phyloP scores from a whole-genome alignment of 2,113 vertebrate genomes.

The Lampris megalopsis region DNA sequence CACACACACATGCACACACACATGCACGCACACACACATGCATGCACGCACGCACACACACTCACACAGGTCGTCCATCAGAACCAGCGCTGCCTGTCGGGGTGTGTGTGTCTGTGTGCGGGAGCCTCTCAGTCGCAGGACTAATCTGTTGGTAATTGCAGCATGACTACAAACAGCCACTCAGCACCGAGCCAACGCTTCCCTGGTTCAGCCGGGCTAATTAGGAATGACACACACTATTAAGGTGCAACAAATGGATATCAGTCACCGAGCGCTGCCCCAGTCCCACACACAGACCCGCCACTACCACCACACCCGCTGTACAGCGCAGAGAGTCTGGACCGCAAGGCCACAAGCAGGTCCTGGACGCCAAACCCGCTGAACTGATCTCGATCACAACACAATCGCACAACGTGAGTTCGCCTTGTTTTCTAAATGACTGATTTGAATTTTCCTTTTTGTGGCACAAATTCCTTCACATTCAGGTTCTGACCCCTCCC shows the following conservation, averaged over 20 bases:
- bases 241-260: constrained; percentile 70
- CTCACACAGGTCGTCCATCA: constrained; percentile 10
- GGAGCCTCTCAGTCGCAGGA: constrained; percentile 69
- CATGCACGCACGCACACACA: constrained; percentile 3
- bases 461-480: too few species aligned
- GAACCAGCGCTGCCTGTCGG: too few species aligned
- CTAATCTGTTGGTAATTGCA: constrained; percentile 83
- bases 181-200: constrained; percentile 62
- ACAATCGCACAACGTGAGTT: too few species aligned
- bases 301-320: neutral
- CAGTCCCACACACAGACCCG: neutral
- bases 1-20: too few species aligned
- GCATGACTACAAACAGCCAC: constrained; percentile 72
- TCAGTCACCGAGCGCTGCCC: constrained; percentile 47
- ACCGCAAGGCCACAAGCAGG: too few species aligned
- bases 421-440: too few species aligned
- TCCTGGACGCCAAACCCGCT: too few species aligned
- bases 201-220: constrained; percentile 68
- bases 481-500: too few species aligned
- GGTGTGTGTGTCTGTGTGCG: constrained; percentile 29
- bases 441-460: too few species aligned
- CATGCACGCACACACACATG: neutral
- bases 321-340: too few species aligned
- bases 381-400: too few species aligned
- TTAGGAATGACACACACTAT: constrained; percentile 75